Base-by-base conservation (phyloP, 2,888 invertebrate species). In the Strigamia crassipes region DNA sequence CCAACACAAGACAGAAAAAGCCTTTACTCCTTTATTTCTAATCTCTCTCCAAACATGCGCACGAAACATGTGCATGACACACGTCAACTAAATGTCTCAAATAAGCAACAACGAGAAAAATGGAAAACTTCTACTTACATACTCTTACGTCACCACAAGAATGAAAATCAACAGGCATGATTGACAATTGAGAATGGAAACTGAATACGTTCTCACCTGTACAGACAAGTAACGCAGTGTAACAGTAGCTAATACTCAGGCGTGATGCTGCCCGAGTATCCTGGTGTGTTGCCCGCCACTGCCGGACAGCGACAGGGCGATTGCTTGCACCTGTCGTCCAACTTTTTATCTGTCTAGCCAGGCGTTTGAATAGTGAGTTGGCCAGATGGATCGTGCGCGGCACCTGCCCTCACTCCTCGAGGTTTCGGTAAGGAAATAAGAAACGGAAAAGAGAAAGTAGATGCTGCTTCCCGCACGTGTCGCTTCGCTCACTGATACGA, bases 341-440 rank as follows among this genome's bases (percentile, higher is more conserved):
- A 61, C 61, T 61, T 61, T 61, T 61, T 61, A 61, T 61, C 61
- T 61, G 61, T 61, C 61, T 61, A 61, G 61, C 61, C 61, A n/a
- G 23, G 61, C 61, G n/a, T 61, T 61, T 61, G 61, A 61, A 61
- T 61, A 61, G 61, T 61, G 61, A 61, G 61, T 18, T 61, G 61
- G 18, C 61, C 61, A 61, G 61, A 61, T 61, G 61, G 61, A 18
- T 61, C 61, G 61, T 61, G 61, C 18, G 18, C 9, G 61, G 61
- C 61, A 61, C 61, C 61, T 61, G 61, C 61, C 61, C 61, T 61
- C 61, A 18, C 61, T 61, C n/a, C 61, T 61, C 61, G 61, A 61
- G 61, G 42, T 42, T 42, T 42, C 12, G 27, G 23, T 27, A 66
- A 66, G n/a, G 27, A 78, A 78, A 78, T 23, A 27, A 78, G 27